Evolutionary conservation across 2,113 vertebrate genomes (phyloP).

Genomic region (Dunckerocampus dactyliophorus): DNA sequence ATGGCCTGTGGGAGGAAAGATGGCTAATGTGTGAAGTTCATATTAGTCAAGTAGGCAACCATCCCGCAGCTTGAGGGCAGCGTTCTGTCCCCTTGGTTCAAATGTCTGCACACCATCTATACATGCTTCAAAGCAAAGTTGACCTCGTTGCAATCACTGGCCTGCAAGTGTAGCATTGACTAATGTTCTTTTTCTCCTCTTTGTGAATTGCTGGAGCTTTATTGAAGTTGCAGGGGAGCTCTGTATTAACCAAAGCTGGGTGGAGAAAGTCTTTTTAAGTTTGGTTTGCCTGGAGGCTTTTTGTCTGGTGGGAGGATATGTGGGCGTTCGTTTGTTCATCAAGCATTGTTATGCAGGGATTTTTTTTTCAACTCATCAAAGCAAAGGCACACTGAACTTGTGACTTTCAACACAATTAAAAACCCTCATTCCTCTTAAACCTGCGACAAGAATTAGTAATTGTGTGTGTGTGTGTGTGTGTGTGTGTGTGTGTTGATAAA

Average conservation of each 20-base stretch:
- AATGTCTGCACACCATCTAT: constrained; percentile 31
- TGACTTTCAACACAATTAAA: constrained; percentile 49
- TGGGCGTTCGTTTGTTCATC: constrained; percentile 61
- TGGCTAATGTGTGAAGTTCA: constrained; percentile 35
- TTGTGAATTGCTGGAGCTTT: constrained; percentile 38
- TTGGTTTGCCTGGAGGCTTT: constrained; percentile 46
- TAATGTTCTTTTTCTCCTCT: constrained; percentile 19
- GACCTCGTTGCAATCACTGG: constrained; percentile 15
- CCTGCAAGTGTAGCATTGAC: constrained; percentile 27
- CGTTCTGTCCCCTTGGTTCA: constrained; percentile 28
- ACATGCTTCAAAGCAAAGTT: constrained; percentile 45
- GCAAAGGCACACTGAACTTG: constrained; percentile 38
- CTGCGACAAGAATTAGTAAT: constrained; percentile 32
- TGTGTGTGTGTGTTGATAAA: constrained; percentile 6
- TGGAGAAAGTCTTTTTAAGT: constrained; percentile 55
- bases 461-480: constrained; percentile 21
- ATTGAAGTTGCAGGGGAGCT: constrained; percentile 53
- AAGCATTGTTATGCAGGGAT: constrained; percentile 42
- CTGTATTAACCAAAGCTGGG: constrained; percentile 46
- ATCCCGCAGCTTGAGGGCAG: constrained; percentile 30
- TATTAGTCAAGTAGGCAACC: constrained; percentile 19
- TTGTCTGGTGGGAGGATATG: constrained; percentile 56
- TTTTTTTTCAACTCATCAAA: constrained; percentile 39
- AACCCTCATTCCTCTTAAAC: constrained; percentile 56
- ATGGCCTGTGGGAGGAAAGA: constrained; percentile 37